phyloP scores from a whole-genome alignment of 2,797 vertebrate genomes.

The Mallotus villosus region DNA sequence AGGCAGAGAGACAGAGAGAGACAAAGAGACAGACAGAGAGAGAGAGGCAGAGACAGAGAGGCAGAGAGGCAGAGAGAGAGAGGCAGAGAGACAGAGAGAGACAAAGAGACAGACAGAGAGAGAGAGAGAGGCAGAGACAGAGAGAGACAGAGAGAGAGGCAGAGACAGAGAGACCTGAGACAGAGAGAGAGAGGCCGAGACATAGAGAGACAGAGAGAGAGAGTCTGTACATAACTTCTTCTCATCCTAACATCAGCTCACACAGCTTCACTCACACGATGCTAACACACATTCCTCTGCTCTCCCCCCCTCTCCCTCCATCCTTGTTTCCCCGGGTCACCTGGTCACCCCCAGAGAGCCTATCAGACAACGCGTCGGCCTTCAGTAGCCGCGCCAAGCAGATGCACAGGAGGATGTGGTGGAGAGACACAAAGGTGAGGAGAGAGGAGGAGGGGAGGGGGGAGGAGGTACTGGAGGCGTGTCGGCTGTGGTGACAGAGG shows the following conservation, averaged over 20 bases:
- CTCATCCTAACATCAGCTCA: no score
- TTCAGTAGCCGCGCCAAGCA: conserved; percentile 99
- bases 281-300: not conserved
- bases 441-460: no score
- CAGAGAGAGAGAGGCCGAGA: no score
- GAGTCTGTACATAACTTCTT: no score
- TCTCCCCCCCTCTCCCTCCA: conserved; percentile 11
- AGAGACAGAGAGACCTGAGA: no score
- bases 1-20: conserved; percentile 2
- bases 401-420: conserved; percentile 97
- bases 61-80: no score
- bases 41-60: not conserved
- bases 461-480: no score
- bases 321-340: not conserved
- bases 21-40: not conserved
- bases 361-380: conserved; percentile 96
- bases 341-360: conserved; percentile 79
- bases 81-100: not conserved
- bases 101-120: conserved; percentile 16
- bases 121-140: conserved; percentile 11
- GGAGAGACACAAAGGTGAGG: conserved; percentile 92
- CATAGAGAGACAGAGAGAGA: no score
- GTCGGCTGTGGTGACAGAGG: no score
- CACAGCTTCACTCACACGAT: no score
- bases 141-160: not conserved